Conservation (phyloP, 2,888 invertebrate species). For the Rhagophthalmus giganteus region DNA sequence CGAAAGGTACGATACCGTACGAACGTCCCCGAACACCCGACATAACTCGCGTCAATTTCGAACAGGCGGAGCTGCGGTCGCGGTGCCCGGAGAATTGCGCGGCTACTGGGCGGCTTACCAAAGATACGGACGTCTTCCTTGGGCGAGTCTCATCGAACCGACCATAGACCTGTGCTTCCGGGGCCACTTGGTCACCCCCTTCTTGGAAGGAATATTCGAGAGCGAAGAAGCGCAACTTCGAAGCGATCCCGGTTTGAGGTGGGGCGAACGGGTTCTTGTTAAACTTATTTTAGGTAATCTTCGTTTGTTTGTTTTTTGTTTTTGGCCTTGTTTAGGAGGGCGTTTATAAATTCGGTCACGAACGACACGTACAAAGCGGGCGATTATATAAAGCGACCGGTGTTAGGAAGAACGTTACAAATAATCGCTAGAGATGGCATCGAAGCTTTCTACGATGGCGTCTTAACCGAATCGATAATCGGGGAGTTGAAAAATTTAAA, state of each 20-base stretch:
- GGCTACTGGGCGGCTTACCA: constrained; percentile 79
- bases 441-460: constrained; percentile 78
- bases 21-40: too few species aligned
- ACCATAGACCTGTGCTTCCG: constrained; percentile 70
- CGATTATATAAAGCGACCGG: background rate
- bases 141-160: constrained; percentile 77
- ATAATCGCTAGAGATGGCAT: constrained; percentile 71
- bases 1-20: too few species aligned
- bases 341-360: constrained; percentile 52
- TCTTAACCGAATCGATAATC: constrained; percentile 66
- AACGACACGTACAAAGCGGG: constrained; percentile 47
- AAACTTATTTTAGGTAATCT: background rate
- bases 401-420: constrained; percentile 71
- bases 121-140: constrained; percentile 71
- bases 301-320: constrained; percentile 15
- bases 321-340: too few species aligned
- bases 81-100: constrained; percentile 82
- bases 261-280: constrained; percentile 24
- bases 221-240: constrained; percentile 50
- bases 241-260: constrained; percentile 30
- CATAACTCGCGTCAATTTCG: too few species aligned
- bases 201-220: constrained; percentile 63
- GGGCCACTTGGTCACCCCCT: constrained; percentile 69
- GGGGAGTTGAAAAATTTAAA: constrained; percentile 72
- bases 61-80: too few species aligned